Evolutionary conservation across 1,140 invertebrate genomes (phyloP), one percentile per base, ranked within the genome.

Genomic region (Agraylea sexmaculata): DNA sequence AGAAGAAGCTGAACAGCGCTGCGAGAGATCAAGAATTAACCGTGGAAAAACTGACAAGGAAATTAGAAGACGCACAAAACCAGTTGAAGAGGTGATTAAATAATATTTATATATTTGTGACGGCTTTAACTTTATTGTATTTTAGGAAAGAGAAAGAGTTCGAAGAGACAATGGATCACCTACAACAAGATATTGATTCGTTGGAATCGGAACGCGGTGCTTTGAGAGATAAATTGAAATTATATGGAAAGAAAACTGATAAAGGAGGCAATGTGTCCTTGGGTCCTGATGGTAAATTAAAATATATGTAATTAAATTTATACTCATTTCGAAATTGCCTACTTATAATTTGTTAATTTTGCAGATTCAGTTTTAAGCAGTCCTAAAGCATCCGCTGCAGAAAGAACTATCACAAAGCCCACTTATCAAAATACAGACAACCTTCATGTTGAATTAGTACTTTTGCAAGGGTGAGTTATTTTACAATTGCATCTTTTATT

Each of bases 81-180:
- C 75, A 82, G 52, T 61, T 87, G 18, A 80, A 80, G 55, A 77
- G 69, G 22, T 52, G 30, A 39, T 36, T 13, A n/a, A 27, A 27
- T 27, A 27, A 27, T 27, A 27, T 27, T 22, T 11, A 29, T 3
- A 29, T 36, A 34, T 22, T 36, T 22, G 15, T 31, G 16, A 11
- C 11, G 22, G n/a, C 16, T 11, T 10, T 10, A 41, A 23, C 19
- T 22, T 45, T 20, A 30, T 37, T 10, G 29, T 20, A 47, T 40
- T 36, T 27, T 46, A 75, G 83, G 55, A 94, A 85, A 68, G 82
- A 90, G 64, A 88, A 93, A 65, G 91, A 96, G 62, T 95, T 87
- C 66, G 91, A 96, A 59, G 88, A 95, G 62, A 95, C 91, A 0
- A 80, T 95, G 75, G 90, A 96, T 62, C 87, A 93, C 55, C 67